Conservation (phyloP, 2,113 vertebrate genomes). For the Microcebus griseorufus region DNA sequence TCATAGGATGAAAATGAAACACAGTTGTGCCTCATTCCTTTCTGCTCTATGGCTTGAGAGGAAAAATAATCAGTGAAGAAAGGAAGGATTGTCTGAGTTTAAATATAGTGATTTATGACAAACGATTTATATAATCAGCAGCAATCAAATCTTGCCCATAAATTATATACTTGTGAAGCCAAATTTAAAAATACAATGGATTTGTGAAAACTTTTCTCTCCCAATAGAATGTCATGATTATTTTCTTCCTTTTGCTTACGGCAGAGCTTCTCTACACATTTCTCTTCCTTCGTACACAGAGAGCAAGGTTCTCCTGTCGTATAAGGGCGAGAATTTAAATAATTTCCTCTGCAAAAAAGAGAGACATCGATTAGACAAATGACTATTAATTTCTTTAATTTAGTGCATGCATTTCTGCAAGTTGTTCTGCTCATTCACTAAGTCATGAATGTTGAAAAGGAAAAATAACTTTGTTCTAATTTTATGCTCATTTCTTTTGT, state of each 20-base stretch:
- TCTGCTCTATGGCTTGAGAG: not conserved
- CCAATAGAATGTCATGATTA: not conserved
- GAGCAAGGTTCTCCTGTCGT: conserved; percentile 57
- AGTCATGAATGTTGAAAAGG: conserved; percentile 9
- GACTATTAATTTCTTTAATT: not conserved
- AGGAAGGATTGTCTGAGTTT: not conserved
- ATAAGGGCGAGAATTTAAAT: conserved; percentile 66
- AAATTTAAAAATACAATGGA: not conserved
- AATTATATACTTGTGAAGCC: not conserved
- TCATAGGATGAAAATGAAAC: not conserved
- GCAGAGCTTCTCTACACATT: conserved; percentile 82
- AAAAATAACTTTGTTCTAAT: not conserved
- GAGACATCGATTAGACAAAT: not conserved
- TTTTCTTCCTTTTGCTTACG: conserved; percentile 80
- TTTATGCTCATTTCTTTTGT: not conserved
- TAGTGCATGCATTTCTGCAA: not conserved
- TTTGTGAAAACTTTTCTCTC: not conserved
- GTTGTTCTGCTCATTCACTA: not conserved
- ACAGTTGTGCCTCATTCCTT: not conserved
- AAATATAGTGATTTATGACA: not conserved
- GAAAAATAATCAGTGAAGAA: not conserved
- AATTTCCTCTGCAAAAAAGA: conserved; percentile 70
- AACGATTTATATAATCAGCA: not conserved
- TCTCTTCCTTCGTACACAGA: conserved; percentile 66
- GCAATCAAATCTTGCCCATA: not conserved